Percentiles rank a stretch among this genome's conserved stretches.
Conservation (phyloP, 2,888 invertebrate species). For the Itoplectis maculator region DNA sequence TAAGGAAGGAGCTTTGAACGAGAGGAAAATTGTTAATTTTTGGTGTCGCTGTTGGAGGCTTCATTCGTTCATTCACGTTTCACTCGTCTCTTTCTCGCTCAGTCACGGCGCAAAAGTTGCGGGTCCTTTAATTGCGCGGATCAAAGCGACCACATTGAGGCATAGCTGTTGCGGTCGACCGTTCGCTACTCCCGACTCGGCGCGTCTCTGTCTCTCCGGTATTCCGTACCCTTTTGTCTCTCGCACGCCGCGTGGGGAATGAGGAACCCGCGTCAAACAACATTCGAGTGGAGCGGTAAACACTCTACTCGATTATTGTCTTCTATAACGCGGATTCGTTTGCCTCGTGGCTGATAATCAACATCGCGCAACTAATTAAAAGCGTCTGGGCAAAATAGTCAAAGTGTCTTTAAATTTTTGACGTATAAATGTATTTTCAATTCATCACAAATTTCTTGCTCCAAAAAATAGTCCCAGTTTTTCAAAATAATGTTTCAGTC, state of each 20-base stretch:
- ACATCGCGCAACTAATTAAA: not conserved
- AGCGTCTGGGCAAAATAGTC: not conserved
- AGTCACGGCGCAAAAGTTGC: conserved; percentile 67
- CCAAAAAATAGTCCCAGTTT: too few species aligned
- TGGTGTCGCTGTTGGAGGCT: not conserved
- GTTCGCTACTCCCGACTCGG: not conserved
- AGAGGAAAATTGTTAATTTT: not conserved
- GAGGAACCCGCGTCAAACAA: not conserved
- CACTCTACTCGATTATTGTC: not conserved
- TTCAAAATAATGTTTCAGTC: too few species aligned
- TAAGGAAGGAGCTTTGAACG: not conserved
- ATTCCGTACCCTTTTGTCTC: not conserved
- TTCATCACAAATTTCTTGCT: not conserved
- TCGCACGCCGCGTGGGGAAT: not conserved
- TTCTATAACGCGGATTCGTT: not conserved
- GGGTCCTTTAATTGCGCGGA: conserved; percentile 73
- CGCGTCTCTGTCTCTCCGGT: not conserved
- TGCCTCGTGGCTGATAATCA: not conserved
- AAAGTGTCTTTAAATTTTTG: not conserved
- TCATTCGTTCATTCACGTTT: not conserved
- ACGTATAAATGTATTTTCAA: not conserved
- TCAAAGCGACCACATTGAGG: conserved; percentile 67
- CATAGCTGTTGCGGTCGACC: not conserved
- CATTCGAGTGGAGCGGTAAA: not conserved
- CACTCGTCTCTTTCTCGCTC: not conserved